A percentile compares a stretch with the other conserved stretches of the same genome.
Conservation (phyloP, 2,888 invertebrate species). For the Rhagonycha fulva region DNA sequence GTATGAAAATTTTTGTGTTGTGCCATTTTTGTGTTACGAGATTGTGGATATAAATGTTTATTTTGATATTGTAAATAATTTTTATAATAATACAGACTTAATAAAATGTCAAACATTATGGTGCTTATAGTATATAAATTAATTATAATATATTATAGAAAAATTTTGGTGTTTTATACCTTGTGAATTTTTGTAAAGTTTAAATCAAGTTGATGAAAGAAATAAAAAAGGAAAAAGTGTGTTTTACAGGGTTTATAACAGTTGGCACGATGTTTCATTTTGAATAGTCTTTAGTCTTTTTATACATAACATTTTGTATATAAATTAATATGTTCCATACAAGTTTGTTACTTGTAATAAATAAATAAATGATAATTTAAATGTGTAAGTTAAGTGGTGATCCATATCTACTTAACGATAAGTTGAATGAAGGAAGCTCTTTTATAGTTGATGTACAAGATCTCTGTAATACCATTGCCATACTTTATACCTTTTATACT, state of each 20-base stretch:
- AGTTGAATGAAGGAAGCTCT: slow-evolving; percentile 5
- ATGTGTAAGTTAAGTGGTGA: slow-evolving; percentile 13
- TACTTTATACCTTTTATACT: slow-evolving; percentile 34
- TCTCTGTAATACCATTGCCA: slow-evolving; percentile 53
- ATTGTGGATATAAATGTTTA: slow-evolving; percentile 14
- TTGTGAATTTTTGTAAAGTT: slow-evolving; percentile 30
- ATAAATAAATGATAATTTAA: slow-evolving; percentile 15
- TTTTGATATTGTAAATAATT: slow-evolving; percentile 29
- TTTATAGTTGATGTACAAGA: slow-evolving; percentile 38
- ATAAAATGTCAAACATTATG: slow-evolving; percentile 52
- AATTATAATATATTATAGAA: slow-evolving; percentile 21
- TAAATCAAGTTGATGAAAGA: slow-evolving; percentile 19
- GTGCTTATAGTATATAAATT: slow-evolving; percentile 44
- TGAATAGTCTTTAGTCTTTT: slow-evolving; percentile 16
- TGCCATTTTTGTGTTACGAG: slow-evolving; percentile 25
- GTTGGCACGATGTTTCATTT: slow-evolving; percentile 17
- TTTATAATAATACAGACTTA: slow-evolving; percentile 38
- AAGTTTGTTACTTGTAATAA: slow-evolving; percentile 14
- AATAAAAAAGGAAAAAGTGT: slow-evolving; percentile 9
- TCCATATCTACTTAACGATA: slow-evolving; percentile 22
- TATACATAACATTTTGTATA: slow-evolving; percentile 19
- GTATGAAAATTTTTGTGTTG: slow-evolving; percentile 2
- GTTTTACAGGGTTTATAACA: slow-evolving; percentile 27
- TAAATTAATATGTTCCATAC: slow-evolving; percentile 24
- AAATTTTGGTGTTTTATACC: slow-evolving; percentile 30